phyloP scores from a whole-genome alignment of 2,888 invertebrate genomes.

The Spodoptera picta region DNA sequence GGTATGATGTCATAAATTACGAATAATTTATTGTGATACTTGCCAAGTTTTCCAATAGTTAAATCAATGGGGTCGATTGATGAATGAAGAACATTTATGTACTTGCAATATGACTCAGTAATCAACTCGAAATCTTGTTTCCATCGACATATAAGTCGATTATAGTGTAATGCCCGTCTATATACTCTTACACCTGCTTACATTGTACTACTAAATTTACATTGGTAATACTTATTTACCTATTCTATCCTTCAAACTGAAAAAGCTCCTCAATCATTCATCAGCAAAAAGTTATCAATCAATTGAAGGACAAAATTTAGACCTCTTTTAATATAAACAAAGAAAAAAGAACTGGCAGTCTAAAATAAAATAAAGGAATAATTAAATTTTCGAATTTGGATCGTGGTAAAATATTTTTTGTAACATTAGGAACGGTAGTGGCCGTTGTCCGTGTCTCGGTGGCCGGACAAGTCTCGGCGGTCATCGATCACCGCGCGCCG shows the following conservation, averaged over 20 bases:
- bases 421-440: slow-evolving; percentile 77
- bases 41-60: slow-evolving; percentile 38
- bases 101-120: too few species aligned
- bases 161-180: too few species aligned
- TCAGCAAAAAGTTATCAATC: not conserved
- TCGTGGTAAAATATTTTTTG: slow-evolving; percentile 69
- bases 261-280: not conserved
- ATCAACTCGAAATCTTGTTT: too few species aligned
- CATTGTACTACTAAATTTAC: too few species aligned
- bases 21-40: slow-evolving; percentile 50
- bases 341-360: slow-evolving; percentile 16
- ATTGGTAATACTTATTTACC: too few species aligned
- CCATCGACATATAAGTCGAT: too few species aligned
- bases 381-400: slow-evolving; percentile 71
- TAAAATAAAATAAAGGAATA: slow-evolving; percentile 55
- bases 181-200: too few species aligned
- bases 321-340: not conserved
- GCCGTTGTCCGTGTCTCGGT: slow-evolving; percentile 73
- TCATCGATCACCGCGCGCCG: slow-evolving; percentile 84
- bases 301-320: not conserved
- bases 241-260: too few species aligned
- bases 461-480: slow-evolving; percentile 74
- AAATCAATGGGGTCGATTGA: slow-evolving; percentile 13
- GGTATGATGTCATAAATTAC: slow-evolving; percentile 73
- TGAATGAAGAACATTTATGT: slow-evolving; percentile 7